Evolutionary conservation across 2,113 vertebrate genomes (phyloP).

Genomic region (Nanorana parkeri): DNA sequence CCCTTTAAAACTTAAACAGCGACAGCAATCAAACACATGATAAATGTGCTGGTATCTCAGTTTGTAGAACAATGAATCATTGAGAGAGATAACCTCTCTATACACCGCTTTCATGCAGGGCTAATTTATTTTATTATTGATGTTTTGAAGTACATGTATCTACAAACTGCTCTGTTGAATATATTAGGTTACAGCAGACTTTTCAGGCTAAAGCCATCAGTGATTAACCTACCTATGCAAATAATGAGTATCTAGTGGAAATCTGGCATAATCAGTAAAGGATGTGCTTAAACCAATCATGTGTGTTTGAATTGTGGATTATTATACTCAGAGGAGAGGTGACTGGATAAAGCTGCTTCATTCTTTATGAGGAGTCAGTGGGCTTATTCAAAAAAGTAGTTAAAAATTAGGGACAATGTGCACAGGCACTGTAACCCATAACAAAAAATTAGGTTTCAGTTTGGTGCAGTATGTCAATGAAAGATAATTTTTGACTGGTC

Average conservation of each 20-base stretch:
- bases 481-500: too few species aligned
- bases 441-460: too few species aligned
- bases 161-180: constrained; percentile 19
- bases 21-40: constrained; percentile 19
- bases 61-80: constrained; percentile 24
- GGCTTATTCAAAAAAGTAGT: too few species aligned
- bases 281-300: too few species aligned
- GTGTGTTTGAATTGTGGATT: too few species aligned
- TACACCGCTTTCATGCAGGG: constrained; percentile 18
- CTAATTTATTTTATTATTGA: constrained; percentile 43
- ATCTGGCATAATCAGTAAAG: too few species aligned
- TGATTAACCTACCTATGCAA: constrained; percentile 32
- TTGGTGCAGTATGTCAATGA: too few species aligned
- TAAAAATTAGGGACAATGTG: too few species aligned
- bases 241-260: constrained; percentile 8
- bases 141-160: constrained; percentile 35
- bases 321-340: too few species aligned
- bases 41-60: constrained; percentile 17
- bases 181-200: constrained; percentile 10
- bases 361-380: too few species aligned
- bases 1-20: constrained; percentile 6
- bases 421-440: too few species aligned
- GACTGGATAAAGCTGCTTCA: too few species aligned
- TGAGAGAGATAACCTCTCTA: constrained; percentile 36
- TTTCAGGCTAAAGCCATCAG: constrained; percentile 9